phyloP scores from a whole-genome alignment of 2,113 vertebrate genomes.

The Ameiurus melas region DNA sequence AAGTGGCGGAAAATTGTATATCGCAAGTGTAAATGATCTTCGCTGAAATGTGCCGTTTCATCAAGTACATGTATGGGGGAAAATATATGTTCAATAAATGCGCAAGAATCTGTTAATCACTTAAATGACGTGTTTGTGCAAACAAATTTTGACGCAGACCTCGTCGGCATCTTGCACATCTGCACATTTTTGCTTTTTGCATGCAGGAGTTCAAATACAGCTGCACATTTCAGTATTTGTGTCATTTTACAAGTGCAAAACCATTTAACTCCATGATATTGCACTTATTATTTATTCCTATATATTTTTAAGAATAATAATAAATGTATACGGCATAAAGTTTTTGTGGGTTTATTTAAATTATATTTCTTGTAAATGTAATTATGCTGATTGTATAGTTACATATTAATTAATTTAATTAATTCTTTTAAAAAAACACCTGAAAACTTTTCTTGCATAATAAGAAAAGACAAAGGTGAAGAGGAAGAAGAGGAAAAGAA shows the following conservation, averaged over 20 bases:
- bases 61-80: neutral
- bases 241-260: neutral
- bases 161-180: neutral
- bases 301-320: slow-evolving; percentile 12
- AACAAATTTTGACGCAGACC: neutral
- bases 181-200: neutral
- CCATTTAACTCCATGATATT: neutral
- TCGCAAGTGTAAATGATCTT: neutral
- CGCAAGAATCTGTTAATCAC: neutral
- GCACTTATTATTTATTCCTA: slow-evolving; percentile 25
- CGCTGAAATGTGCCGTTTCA: neutral
- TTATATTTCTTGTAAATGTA: neutral
- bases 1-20: neutral
- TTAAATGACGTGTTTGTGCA: neutral
- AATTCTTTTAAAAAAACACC: too few relatives aligned
- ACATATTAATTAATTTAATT: neutral
- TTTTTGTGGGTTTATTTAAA: neutral
- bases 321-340: slow-evolving; percentile 28
- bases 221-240: slow-evolving; percentile 22
- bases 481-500: neutral
- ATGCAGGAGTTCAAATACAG: neutral
- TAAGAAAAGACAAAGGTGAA: neutral
- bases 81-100: neutral
- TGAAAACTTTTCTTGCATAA: neutral
- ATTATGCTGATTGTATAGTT: neutral